Evolutionary conservation across 2,888 invertebrate genomes (phyloP).

Genomic region (Sericinus montela): DNA sequence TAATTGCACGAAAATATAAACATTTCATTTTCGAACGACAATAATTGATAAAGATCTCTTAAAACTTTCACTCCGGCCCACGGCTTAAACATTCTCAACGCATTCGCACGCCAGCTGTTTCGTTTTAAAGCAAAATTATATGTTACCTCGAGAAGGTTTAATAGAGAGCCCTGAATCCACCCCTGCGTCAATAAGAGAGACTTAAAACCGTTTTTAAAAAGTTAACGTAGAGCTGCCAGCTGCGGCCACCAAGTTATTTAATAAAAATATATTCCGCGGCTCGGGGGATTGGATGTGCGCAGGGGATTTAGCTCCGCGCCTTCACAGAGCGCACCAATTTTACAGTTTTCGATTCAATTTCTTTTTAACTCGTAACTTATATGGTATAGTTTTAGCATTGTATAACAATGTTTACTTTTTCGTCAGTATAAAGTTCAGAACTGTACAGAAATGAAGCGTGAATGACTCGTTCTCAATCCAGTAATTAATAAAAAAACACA

Average conservation of each 20-base stretch:
- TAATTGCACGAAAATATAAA: too few species aligned
- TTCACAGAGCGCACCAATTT: slow-evolving; percentile 26
- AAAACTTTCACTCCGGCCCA: neutral
- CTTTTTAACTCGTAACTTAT: neutral
- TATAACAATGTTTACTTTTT: too few species aligned
- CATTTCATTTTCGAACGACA: neutral
- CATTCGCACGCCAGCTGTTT: slow-evolving; percentile 12
- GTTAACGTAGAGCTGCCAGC: slow-evolving; percentile 36
- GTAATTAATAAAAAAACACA: too few species aligned
- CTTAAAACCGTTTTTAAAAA: slow-evolving; percentile 43
- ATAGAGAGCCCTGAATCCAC: neutral
- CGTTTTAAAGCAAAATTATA: slow-evolving; percentile 9
- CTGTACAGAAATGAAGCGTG: too few species aligned
- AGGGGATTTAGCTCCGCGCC: slow-evolving; percentile 4
- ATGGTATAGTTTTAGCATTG: neutral
- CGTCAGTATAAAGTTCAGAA: too few species aligned
- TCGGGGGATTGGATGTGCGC: slow-evolving; percentile 25
- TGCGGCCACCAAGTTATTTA: slow-evolving; percentile 53
- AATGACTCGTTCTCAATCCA: too few species aligned
- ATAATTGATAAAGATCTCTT: slow-evolving; percentile 8
- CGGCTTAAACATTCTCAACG: slow-evolving; percentile 1
- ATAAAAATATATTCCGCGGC: slow-evolving; percentile 55
- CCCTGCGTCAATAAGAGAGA: slow-evolving; percentile 17
- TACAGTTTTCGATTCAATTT: slow-evolving; percentile 31
- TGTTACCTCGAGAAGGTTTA: slow-evolving; percentile 3